Percentiles rank a stretch among this genome's conserved stretches.
phyloP scores from a whole-genome alignment of 2,113 vertebrate species.

The Euleptes europaea region DNA sequence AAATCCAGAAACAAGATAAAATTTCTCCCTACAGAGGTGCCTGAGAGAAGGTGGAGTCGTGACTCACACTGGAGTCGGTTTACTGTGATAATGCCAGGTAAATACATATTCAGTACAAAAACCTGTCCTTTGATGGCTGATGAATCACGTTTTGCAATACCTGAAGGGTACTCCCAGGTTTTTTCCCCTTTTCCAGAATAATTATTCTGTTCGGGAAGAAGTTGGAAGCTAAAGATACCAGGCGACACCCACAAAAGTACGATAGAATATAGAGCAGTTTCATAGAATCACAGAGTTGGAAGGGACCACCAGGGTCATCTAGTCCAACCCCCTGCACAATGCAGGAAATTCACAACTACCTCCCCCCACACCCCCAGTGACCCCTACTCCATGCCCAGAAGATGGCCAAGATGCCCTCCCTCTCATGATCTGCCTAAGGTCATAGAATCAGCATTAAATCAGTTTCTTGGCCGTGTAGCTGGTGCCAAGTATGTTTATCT shows the following conservation, averaged over 20 bases:
- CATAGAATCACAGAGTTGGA: too few relatives aligned
- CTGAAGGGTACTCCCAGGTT: not conserved
- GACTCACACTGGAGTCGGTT: conserved; percentile 24
- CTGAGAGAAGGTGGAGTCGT: conserved; percentile 20
- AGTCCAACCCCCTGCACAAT: too few relatives aligned
- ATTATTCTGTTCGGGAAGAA: not conserved
- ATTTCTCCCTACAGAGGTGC: conserved; percentile 3
- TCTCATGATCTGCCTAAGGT: too few relatives aligned
- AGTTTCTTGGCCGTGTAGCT: not conserved
- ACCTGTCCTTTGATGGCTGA: conserved; percentile 13
- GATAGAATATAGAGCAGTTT: not conserved
- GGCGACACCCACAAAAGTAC: not conserved
- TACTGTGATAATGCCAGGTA: conserved; percentile 21
- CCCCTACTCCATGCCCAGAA: too few relatives aligned
- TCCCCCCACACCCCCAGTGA: too few relatives aligned
- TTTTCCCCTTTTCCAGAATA: not conserved
- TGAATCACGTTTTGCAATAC: conserved; percentile 15
- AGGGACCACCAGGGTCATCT: too few relatives aligned
- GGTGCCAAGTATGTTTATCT: too few relatives aligned
- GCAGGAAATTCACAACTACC: too few relatives aligned
- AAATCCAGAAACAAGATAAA: conserved; percentile 29
- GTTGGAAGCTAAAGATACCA: not conserved
- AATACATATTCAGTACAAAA: conserved; percentile 7
- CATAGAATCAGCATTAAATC: too few relatives aligned
- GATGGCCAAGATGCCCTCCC: too few relatives aligned